Percentiles rank a stretch among this genome's conserved stretches.
Evolutionary conservation across 2,797 vertebrate genomes (phyloP).

Genomic region (Nannoperca australis): DNA sequence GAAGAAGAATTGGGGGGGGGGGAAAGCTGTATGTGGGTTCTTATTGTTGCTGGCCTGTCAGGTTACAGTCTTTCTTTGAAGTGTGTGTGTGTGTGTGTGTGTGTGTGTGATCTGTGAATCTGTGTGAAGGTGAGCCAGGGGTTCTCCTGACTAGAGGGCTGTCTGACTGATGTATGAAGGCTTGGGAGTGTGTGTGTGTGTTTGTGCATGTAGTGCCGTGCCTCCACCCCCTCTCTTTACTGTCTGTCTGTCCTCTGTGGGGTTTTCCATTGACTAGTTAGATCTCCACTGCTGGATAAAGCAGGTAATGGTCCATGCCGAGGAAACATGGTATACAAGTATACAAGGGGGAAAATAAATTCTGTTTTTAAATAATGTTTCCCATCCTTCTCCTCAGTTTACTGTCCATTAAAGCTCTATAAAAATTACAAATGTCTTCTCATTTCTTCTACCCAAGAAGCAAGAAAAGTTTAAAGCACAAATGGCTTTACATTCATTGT

Average conservation of each 20-base stretch:
- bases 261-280: conserved; percentile 78
- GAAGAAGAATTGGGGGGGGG: conserved; percentile 47
- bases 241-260: conserved; percentile 65
- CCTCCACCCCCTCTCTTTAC: conserved; percentile 46
- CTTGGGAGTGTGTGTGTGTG: conserved; percentile 48
- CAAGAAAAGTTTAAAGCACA: not conserved
- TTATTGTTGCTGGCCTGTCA: conserved; percentile 71
- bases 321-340: conserved; percentile 20
- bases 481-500: not conserved
- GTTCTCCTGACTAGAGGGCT: conserved; percentile 87
- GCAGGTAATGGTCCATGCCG: conserved; percentile 44
- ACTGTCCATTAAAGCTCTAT: not conserved
- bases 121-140: conserved; percentile 89
- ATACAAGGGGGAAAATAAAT: not conserved
- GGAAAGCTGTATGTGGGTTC: conserved; percentile 74
- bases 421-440: not conserved
- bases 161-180: conserved; percentile 82
- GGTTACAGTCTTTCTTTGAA: conserved; percentile 80
- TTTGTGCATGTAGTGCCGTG: conserved; percentile 48
- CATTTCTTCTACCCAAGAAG: not conserved
- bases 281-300: conserved; percentile 52
- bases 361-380: too few species aligned
- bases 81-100: conserved; percentile 63
- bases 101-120: conserved; percentile 78
- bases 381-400: not conserved